A percentile compares a stretch with the other conserved stretches of the same genome.
Conservation (phyloP, 2,113 vertebrate species). For the Chaetops frenatus region DNA sequence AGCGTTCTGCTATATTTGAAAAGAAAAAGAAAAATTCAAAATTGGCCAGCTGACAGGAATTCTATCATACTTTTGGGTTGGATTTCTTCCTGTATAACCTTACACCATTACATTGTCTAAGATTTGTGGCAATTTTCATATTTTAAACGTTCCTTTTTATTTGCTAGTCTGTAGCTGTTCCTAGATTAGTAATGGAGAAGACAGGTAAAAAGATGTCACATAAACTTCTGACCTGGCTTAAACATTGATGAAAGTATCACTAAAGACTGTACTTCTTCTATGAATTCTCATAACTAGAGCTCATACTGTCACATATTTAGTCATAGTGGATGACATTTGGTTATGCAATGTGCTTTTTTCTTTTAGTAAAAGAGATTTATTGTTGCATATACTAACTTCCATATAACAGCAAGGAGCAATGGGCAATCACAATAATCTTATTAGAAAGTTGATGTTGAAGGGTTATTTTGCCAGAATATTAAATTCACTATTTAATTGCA, state of each 20-base stretch:
- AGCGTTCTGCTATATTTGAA: neutral
- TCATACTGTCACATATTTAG: neutral
- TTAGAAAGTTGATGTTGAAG: neutral
- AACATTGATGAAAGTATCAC: neutral
- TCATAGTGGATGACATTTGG: neutral
- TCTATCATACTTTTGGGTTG: neutral
- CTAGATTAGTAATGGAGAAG: neutral
- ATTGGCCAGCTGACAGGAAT: neutral
- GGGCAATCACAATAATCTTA: neutral
- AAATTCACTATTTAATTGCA: neutral
- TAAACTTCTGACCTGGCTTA: neutral
- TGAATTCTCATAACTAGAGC: neutral
- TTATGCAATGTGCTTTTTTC: neutral
- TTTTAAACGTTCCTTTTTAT: conserved; percentile 6
- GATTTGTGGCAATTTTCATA: neutral
- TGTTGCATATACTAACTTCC: neutral
- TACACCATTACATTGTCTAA: neutral
- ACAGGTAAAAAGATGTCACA: neutral
- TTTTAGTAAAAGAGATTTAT: neutral
- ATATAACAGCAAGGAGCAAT: neutral
- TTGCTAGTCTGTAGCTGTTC: neutral
- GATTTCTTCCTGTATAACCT: neutral
- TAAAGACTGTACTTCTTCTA: neutral
- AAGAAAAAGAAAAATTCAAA: neutral
- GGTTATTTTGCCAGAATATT: conserved; percentile 6